Percentiles rank a stretch among this genome's conserved stretches.
These are phyloP conservation scores for Crambe crambe DNA, from an alignment of 37 sponge, comb jelly and placozoan genomes.

Conservation along the genomic window DNA sequence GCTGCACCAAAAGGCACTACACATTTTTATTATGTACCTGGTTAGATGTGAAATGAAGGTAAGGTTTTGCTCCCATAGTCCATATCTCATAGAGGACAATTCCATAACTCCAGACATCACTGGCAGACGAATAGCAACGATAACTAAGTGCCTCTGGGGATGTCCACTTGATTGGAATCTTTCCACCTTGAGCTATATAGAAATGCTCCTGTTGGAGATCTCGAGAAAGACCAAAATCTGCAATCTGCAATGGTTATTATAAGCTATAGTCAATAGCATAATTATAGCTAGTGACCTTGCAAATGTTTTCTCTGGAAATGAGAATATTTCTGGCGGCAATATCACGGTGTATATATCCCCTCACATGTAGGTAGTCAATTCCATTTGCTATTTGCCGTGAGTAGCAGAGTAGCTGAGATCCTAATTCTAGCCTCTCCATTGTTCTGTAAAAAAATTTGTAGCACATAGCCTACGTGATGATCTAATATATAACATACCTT, in stretches of 20 bases:
- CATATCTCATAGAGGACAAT: conserved; percentile 47
- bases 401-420: conserved; percentile 9
- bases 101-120: conserved; percentile 56
- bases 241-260: conserved; percentile 28
- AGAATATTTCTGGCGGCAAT: conserved; percentile 43
- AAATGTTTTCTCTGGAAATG: background rate
- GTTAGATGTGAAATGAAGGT: background rate
- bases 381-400: conserved; percentile 22
- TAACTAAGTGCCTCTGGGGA: conserved; percentile 24
- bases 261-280: too few relatives aligned
- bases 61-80: conserved; percentile 33
- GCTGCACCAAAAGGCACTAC: too few relatives aligned
- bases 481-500: too few relatives aligned
- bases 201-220: background rate
- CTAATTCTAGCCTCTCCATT: background rate
- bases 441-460: too few relatives aligned
- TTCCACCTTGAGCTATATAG: conserved; percentile 11
- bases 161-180: conserved; percentile 32
- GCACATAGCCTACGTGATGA: too few relatives aligned
- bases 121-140: conserved; percentile 13
- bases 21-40: too few relatives aligned
- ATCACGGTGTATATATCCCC: conserved; percentile 20
- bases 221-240: conserved; percentile 35
- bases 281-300: conserved; percentile 10
- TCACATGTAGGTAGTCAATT: conserved; percentile 7